Evolutionary conservation across 2,888 invertebrate genomes (phyloP).

Genomic region (Drosophila meridionalis): DNA sequence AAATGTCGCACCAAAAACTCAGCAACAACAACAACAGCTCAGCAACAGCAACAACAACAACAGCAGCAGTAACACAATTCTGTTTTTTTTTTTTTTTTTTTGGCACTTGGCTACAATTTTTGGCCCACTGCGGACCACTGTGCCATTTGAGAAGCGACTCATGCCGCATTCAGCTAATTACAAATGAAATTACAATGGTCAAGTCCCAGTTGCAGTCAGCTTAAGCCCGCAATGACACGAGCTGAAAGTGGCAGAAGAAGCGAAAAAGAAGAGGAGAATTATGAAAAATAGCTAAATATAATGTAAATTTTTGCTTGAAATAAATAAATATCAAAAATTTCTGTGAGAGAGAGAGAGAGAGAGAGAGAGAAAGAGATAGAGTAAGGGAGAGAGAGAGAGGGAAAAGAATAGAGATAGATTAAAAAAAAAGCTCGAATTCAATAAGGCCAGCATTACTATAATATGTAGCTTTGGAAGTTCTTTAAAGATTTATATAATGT

Average conservation of each 20-base stretch:
- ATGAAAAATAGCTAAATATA: neutral
- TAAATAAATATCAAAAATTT: neutral
- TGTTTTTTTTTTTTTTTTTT: conserved; percentile 23
- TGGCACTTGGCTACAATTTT: conserved; percentile 46
- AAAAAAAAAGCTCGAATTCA: neutral
- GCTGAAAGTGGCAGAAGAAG: conserved; percentile 20
- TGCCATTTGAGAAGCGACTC: conserved; percentile 63
- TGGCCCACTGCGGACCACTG: conserved; percentile 58
- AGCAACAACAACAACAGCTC: conserved; percentile 31
- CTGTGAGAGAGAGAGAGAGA: neutral
- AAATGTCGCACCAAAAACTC: conserved; percentile 80
- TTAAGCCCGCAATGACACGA: conserved; percentile 40
- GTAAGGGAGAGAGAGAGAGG: neutral
- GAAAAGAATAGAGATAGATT: too few relatives aligned
- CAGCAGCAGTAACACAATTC: conserved; percentile 30
- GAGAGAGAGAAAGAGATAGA: neutral
- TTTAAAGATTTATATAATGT: neutral
- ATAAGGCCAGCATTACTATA: neutral
- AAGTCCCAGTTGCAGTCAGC: conserved; percentile 33
- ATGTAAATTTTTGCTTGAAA: neutral
- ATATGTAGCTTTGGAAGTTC: too few relatives aligned
- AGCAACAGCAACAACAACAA: conserved; percentile 30
- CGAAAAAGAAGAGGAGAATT: neutral
- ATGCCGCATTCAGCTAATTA: conserved; percentile 74
- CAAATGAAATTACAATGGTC: conserved; percentile 75